Conservation (phyloP, 53 echinoderm and acorn worm species). For the Luidia sarsii region DNA sequence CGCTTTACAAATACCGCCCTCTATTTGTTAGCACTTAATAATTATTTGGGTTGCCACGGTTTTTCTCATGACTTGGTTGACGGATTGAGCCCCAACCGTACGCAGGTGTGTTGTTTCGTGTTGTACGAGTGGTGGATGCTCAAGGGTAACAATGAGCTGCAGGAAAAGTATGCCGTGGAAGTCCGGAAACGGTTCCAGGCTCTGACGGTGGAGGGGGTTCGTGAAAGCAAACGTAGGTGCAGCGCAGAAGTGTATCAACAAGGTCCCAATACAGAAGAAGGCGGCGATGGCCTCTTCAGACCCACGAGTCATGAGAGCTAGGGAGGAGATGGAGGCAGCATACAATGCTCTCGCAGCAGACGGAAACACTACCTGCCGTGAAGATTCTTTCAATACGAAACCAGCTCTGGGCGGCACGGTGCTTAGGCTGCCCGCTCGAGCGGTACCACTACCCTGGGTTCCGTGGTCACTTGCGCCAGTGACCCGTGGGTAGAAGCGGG, state of each 20-base stretch:
- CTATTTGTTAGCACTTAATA: too few relatives aligned
- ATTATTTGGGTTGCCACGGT: too few relatives aligned
- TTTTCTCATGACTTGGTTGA: too few relatives aligned
- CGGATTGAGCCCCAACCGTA: too few relatives aligned
- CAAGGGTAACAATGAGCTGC: conserved; percentile 1
- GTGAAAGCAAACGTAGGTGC: conserved; percentile 15
- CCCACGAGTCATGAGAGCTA: conserved; percentile 7
- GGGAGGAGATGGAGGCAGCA: not conserved
- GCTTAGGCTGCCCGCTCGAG: too few relatives aligned
- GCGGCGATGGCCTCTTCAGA: not conserved
- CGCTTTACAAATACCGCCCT: too few relatives aligned
- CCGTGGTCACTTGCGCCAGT: too few relatives aligned
- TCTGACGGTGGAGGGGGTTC: conserved; percentile 11
- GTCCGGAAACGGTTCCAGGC: conserved; percentile 29
- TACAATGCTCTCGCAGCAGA: conserved; percentile 1
- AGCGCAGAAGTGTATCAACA: conserved; percentile 20
- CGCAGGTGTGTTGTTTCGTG: too few relatives aligned
- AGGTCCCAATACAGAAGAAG: conserved; percentile 27
- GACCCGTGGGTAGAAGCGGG: too few relatives aligned
- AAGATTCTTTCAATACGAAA: not conserved
- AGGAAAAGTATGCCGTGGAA: conserved; percentile 47
- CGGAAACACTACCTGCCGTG: not conserved
- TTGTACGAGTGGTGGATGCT: conserved; percentile 39
- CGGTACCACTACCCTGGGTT: too few relatives aligned
- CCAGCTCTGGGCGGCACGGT: too few relatives aligned